Evolutionary conservation across 2,888 invertebrate species (phyloP).

Genomic region (Trissolcus japonicus): DNA sequence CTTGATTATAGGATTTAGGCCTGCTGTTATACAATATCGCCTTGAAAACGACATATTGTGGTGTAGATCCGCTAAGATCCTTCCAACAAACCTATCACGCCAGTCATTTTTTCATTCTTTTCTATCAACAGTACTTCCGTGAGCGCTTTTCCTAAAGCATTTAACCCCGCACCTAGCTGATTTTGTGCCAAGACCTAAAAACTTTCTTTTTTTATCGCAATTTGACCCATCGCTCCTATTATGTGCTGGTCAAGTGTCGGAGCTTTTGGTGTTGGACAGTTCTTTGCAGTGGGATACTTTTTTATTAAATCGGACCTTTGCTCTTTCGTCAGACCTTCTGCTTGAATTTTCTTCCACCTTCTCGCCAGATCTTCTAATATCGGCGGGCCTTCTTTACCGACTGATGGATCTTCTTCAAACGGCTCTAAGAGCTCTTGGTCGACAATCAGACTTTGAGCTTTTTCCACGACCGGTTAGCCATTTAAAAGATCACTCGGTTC

Average conservation of each 20-base stretch:
- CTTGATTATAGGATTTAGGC: conserved; percentile 8
- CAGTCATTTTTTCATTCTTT: background rate
- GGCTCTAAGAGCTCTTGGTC: background rate
- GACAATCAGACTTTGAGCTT: no score
- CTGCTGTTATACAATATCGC: conserved; percentile 10
- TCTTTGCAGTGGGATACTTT: conserved; percentile 39
- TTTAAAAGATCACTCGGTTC: no score
- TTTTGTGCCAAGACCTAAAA: conserved; percentile 21
- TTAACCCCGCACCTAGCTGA: conserved; percentile 41
- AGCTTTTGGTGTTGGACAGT: conserved; percentile 16
- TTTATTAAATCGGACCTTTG: background rate
- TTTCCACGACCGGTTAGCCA: no score
- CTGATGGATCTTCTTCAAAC: background rate
- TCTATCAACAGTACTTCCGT: background rate
- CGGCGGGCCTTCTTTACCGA: background rate
- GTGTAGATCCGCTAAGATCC: conserved; percentile 42
- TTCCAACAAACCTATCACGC: background rate
- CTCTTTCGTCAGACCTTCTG: background rate
- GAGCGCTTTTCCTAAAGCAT: conserved; percentile 34
- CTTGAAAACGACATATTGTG: conserved; percentile 67
- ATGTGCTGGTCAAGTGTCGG: conserved; percentile 41
- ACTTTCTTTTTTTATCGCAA: conserved; percentile 20
- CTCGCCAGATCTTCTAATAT: background rate
- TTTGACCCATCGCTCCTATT: background rate
- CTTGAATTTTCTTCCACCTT: background rate